phyloP scores from a whole-genome alignment of 2,113 vertebrate species.

The Reinhardtius hippoglossoides region DNA sequence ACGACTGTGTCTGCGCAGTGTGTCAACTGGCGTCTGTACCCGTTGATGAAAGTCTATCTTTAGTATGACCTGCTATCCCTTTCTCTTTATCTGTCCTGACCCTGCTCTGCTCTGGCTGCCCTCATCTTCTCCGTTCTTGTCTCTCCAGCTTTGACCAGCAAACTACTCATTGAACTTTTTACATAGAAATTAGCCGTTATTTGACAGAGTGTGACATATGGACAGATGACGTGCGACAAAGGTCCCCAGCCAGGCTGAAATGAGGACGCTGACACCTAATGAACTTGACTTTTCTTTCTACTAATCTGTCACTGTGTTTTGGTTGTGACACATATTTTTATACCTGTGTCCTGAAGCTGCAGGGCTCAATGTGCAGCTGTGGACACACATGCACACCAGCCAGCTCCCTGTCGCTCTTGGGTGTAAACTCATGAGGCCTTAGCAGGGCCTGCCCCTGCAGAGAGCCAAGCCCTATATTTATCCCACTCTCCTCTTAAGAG shows the following conservation, averaged over 20 bases:
- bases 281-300: conserved; percentile 4
- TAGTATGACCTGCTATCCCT: conserved; percentile 44
- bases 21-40: background rate
- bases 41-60: conserved; percentile 46
- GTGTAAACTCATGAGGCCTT: conserved; percentile 62
- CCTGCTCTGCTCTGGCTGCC: conserved; percentile 15
- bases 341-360: background rate
- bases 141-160: conserved; percentile 11
- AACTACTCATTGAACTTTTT: background rate
- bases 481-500: conserved; percentile 58
- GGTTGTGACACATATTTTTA: conserved; percentile 18
- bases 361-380: conserved; percentile 24
- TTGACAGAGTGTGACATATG: background rate
- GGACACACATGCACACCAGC: background rate
- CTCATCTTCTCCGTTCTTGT: conserved; percentile 11
- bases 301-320: conserved; percentile 1
- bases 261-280: background rate
- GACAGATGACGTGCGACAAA: background rate
- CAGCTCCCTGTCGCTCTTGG: conserved; percentile 29
- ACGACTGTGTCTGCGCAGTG: conserved; percentile 3
- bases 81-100: conserved; percentile 28
- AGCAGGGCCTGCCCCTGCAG: conserved; percentile 37
- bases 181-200: background rate
- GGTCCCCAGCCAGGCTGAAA: background rate
- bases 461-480: conserved; percentile 77